phyloP scores from a whole-genome alignment of 2,797 vertebrate genomes.

The Gorsachius magnificus region DNA sequence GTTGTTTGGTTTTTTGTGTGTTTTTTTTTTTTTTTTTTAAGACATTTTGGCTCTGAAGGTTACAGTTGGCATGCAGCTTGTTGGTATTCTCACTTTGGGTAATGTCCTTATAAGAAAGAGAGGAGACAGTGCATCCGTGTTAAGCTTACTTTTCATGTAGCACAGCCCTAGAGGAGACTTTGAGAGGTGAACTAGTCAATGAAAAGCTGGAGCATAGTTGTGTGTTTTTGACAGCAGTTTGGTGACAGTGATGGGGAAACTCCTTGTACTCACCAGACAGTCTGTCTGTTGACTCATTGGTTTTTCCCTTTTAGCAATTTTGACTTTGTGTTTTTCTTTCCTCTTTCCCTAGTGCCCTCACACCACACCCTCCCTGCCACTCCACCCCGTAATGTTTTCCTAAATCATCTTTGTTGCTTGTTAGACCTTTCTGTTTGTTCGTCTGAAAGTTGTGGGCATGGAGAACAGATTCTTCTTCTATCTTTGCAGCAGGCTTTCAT shows the following conservation, averaged over 20 bases:
- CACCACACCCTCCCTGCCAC: neutral
- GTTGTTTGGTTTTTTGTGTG: neutral
- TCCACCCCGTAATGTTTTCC: conserved; percentile 2
- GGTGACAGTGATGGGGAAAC: neutral
- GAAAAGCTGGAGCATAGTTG: neutral
- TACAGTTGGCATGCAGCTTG: neutral
- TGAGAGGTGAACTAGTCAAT: neutral
- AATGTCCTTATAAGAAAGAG: neutral
- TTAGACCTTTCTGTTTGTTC: neutral
- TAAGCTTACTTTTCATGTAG: neutral
- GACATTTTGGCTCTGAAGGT: neutral
- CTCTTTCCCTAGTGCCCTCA: neutral
- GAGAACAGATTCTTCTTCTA: neutral
- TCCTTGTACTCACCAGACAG: neutral
- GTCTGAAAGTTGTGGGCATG: neutral
- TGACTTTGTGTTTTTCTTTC: conserved; percentile 24
- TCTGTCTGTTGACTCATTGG: neutral
- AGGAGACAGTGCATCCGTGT: neutral
- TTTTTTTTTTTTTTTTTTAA: neutral
- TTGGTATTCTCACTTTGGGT: neutral
- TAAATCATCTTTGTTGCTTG: neutral
- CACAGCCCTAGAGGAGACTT: neutral
- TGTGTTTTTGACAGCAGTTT: neutral
- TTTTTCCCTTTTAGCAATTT: neutral
- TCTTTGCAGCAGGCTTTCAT: neutral